Conservation (phyloP, 64 coral and sea anemone genomes). For the Hydrozoanthus tunicans region DNA sequence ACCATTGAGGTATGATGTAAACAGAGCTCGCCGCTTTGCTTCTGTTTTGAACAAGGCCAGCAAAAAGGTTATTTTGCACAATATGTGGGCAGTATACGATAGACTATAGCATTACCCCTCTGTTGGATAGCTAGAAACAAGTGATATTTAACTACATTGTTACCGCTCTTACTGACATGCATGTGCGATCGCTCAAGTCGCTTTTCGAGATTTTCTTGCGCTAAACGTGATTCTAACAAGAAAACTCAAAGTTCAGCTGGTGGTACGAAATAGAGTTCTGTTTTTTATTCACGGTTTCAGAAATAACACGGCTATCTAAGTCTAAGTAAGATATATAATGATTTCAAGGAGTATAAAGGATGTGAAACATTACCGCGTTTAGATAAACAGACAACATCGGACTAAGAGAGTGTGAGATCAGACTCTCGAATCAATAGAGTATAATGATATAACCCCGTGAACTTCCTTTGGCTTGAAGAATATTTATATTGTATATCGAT, state of each 20-base stretch:
- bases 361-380: background rate
- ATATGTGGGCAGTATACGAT: constrained; percentile 56
- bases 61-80: constrained; percentile 37
- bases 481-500: too few relatives aligned
- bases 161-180: background rate
- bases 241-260: background rate
- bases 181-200: background rate
- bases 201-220: background rate
- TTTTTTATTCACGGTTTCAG: constrained; percentile 15
- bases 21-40: background rate
- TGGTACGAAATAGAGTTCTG: background rate
- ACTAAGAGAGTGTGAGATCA: constrained; percentile 18
- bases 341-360: background rate
- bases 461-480: background rate
- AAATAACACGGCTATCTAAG: background rate
- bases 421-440: background rate
- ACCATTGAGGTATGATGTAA: background rate
- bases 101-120: constrained; percentile 33
- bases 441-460: background rate
- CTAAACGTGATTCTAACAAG: constrained; percentile 11
- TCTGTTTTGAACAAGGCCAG: constrained; percentile 39
- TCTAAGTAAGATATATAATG: background rate
- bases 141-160: background rate
- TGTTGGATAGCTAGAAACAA: constrained; percentile 41
- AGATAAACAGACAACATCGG: background rate